A percentile compares a stretch with the other conserved stretches of the same genome.
Evolutionary conservation across 2,113 vertebrate genomes (phyloP).

Genomic region (Vulpes lagopus): DNA sequence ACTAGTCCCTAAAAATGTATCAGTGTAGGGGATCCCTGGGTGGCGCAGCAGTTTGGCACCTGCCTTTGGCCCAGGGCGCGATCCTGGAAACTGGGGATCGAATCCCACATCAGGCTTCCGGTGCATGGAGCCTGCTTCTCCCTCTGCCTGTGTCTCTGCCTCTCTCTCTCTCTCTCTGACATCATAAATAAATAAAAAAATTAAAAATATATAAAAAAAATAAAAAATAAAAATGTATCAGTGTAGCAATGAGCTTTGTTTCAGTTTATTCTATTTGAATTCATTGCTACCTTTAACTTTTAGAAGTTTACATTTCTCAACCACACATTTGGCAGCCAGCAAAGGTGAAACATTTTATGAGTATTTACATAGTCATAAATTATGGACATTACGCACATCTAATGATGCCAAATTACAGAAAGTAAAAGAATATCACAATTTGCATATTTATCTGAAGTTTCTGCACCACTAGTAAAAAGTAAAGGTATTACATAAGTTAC

Average conservation of each 20-base stretch:
- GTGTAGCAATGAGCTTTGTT: slow-evolving; percentile 3
- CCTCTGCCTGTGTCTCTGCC: no score
- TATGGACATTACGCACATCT: slow-evolving; percentile 71
- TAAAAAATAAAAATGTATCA: background rate
- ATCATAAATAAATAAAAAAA: no score
- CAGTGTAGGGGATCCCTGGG: background rate
- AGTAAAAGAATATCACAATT: slow-evolving; percentile 69
- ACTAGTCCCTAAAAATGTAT: background rate
- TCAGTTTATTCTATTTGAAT: slow-evolving; percentile 70
- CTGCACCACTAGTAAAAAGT: slow-evolving; percentile 70
- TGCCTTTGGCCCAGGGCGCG: no score
- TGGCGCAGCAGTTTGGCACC: no score
- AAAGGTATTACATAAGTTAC: slow-evolving; percentile 76
- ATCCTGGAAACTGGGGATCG: no score
- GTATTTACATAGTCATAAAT: slow-evolving; percentile 71
- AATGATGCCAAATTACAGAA: slow-evolving; percentile 75
- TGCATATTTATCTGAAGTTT: slow-evolving; percentile 71
- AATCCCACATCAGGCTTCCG: no score
- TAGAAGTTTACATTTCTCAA: slow-evolving; percentile 70
- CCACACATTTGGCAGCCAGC: slow-evolving; percentile 59
- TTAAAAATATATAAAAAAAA: no score
- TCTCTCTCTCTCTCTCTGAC: no score
- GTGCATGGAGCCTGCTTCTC: no score
- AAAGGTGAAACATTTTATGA: slow-evolving; percentile 77
- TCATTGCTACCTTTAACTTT: slow-evolving; percentile 74